These are phyloP conservation scores for Limnothrissa miodon DNA, from an alignment of 2,113 vertebrate species.

Conservation along the genomic window DNA sequence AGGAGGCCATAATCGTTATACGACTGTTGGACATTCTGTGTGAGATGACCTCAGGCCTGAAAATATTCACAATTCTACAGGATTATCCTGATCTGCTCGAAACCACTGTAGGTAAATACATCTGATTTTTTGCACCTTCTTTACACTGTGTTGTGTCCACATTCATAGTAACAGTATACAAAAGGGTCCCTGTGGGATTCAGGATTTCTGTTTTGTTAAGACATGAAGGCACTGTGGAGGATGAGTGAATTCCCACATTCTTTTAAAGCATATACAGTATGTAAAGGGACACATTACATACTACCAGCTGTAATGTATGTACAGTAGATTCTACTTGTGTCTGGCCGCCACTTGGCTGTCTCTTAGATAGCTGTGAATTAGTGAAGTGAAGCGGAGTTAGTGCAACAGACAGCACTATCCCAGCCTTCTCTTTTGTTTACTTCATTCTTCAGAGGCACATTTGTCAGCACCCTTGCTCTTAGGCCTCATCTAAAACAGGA, in stretches of 20 bases:
- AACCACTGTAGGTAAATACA: constrained; percentile 78
- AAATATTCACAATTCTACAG: constrained; percentile 80
- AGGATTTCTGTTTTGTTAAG: not conserved
- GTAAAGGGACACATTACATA: not conserved
- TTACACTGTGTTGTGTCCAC: constrained; percentile 5
- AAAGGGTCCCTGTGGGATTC: not conserved
- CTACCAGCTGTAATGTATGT: not conserved
- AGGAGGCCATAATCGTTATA: constrained; percentile 82
- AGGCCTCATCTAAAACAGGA: constrained; percentile 19
- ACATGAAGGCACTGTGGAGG: not conserved
- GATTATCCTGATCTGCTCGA: constrained; percentile 78
- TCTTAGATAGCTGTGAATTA: constrained; percentile 1
- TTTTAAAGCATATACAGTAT: not conserved
- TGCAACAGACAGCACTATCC: not conserved
- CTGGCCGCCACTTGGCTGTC: not conserved
- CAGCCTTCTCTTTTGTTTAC: not conserved
- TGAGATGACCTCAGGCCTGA: constrained; percentile 82
- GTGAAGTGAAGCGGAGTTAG: not conserved
- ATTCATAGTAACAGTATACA: not conserved
- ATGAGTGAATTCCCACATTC: not conserved
- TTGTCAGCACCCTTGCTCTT: constrained; percentile 30
- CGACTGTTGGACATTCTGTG: constrained; percentile 88
- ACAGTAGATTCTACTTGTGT: not conserved
- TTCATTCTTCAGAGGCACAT: constrained; percentile 23
- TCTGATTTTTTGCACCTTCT: constrained; percentile 17